Base-by-base conservation (phyloP, 2,888 invertebrate species). In the Aphidoletes aphidimyza region DNA sequence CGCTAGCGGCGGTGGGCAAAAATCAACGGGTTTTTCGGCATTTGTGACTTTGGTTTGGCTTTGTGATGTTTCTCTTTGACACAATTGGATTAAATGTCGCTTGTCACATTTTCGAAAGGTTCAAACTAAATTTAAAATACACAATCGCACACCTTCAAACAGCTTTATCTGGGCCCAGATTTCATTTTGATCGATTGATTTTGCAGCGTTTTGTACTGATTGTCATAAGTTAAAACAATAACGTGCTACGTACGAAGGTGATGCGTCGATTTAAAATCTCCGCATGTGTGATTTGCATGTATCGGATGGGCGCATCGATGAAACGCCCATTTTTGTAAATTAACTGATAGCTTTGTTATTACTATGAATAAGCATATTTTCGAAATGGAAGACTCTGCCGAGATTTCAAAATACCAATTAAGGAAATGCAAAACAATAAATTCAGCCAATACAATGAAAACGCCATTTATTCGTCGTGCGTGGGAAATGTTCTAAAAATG, bases 401-500 rank as follows among this genome's bases (percentile, higher is more conserved):
- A 69, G 69, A 69, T 69, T 30, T 22, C 6, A 47, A 47, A 54
- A 30, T 69, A n/a, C 69, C 34, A 2, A 14, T 69, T 69, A 30
- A 11, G 30, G 69, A 30, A 69, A 69, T 9, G 11, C 14, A 69
- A 69, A 5, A 30, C 69, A 3, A 30, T 30, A 69, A 69, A 30
- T 69, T 69, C 26, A 1, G 30, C 26, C 30, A 5, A 30, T 30
- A 69, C 14, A 2, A 54, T 69, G 34, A 69, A 34, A 3, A 26
- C n/a, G 22, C 22, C 5, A 54, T 54, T 22, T 47, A 17, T 69
- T n/a, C n/a, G n/a, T n/a, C n/a, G n/a, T 14, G 69, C 69, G 69
- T 69, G 69, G 69, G 69, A 69, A 69, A 69, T 69, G 69, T 69
- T 69, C 69, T 69, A 54, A 54, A 8, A 54, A 22, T 14, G n/a